phyloP scores from a whole-genome alignment of 2,888 invertebrate species.

The Elegia similella region DNA sequence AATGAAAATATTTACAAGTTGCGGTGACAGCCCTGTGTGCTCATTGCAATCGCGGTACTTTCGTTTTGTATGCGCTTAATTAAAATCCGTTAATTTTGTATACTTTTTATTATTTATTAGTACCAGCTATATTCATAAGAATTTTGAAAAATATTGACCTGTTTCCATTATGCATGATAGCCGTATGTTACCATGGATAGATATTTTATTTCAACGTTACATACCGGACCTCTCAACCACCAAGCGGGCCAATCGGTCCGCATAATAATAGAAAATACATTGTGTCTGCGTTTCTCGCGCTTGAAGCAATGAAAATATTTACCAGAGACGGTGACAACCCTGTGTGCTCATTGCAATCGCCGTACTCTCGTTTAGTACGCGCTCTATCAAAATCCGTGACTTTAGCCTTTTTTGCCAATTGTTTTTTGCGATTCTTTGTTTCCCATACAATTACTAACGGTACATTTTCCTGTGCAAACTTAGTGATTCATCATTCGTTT shows the following conservation, averaged over 20 bases:
- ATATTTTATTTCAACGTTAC: too few species aligned
- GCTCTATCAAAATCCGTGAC: constrained; percentile 55
- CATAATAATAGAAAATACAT: too few species aligned
- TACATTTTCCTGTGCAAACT: constrained; percentile 4
- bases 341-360: background rate
- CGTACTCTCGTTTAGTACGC: constrained; percentile 34
- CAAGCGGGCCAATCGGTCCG: too few species aligned
- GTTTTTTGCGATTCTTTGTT: constrained; percentile 27
- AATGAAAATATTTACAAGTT: background rate
- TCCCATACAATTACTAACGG: constrained; percentile 15
- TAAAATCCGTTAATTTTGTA: constrained; percentile 48
- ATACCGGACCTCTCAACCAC: too few species aligned
- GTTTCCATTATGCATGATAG: too few species aligned
- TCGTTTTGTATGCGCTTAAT: constrained; percentile 47
- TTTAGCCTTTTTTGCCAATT: constrained; percentile 39
- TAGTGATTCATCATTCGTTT: constrained; percentile 11
- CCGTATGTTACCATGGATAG: too few species aligned
- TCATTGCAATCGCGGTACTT: background rate
- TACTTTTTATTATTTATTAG: constrained; percentile 35
- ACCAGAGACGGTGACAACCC: background rate
- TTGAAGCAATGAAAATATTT: too few species aligned
- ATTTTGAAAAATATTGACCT: too few species aligned
- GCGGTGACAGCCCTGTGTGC: background rate
- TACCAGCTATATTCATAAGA: too few species aligned
- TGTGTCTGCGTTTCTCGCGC: too few species aligned